Base-by-base conservation (phyloP, 2,797 vertebrate genomes). In the Taenioides sp. region DNA sequence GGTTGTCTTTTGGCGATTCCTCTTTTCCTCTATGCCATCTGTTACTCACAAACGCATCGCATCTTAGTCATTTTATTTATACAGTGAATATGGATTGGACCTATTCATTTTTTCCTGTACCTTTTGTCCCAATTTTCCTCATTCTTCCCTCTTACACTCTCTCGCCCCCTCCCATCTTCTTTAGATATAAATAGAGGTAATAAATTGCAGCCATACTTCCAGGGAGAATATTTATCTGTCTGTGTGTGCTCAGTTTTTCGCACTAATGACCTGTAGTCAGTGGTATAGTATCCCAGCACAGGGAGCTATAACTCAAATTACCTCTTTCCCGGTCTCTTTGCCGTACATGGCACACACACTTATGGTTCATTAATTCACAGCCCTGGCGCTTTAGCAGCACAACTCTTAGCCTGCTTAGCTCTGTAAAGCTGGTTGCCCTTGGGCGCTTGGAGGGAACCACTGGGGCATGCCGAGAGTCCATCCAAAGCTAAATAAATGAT, bases 151-250 rank as follows among this genome's bases (percentile, higher is more conserved):
- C 67, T 57, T 47, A 23, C 60, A 69, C 67, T 70, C 69, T 60
- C 34, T 68, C 52, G 68, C 76, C 64, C 28, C 67, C 34, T 66
- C 61, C 67, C 74, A 54, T 74, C 62, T 37, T 59, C 47, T 64
- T n/a, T 67, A 84, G 78, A 80, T 86, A 87, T 84, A 88, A 91
- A 86, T 84, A 86, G 75, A 81, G 67, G 69, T 78, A 83, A 86
- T 81, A 84, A 73, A 86, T 84, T 73, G 69, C 66, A 78, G 70
- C 49, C 17, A 79, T 61, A 65, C 74, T 74, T 71, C 60, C 70
- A 79, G 69, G 54, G 50, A 71, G 22, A 78, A 66, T 74, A 71
- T 89, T 70, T 82, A 12, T 80, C 49, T 80, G 25, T 55, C 22
- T 75, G 10, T 74, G 50, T 72, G 65, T 80, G 72, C 73, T 82